These are phyloP conservation scores for Oreochromis spilurus DNA, from an alignment of 2,113 vertebrate genomes.

Conservation along the genomic window DNA sequence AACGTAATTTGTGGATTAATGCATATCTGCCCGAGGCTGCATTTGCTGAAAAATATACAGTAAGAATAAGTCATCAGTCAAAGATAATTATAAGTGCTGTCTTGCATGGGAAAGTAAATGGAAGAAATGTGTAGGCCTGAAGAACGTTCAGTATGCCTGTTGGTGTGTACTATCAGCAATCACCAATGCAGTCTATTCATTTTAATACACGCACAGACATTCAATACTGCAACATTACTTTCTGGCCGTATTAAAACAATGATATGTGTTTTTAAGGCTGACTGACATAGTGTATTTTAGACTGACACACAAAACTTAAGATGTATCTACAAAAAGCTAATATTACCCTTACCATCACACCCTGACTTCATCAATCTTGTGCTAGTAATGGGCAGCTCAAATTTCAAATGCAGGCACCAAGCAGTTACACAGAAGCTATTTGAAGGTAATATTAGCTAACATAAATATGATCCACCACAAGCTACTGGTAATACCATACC, in stretches of 20 bases:
- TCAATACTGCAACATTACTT: neutral
- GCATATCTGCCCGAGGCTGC: neutral
- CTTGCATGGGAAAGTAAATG: neutral
- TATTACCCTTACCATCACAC: neutral
- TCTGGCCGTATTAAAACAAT: neutral
- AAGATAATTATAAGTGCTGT: neutral
- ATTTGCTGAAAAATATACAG: neutral
- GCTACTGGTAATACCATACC: neutral
- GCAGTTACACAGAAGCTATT: neutral
- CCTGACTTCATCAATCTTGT: neutral
- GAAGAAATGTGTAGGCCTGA: neutral
- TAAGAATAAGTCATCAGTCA: neutral
- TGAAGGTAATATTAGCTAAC: neutral
- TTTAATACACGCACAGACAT: neutral
- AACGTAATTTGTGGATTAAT: constrained; percentile 13
- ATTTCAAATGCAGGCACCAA: neutral
- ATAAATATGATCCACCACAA: neutral
- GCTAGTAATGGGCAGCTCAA: neutral
- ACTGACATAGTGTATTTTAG: neutral
- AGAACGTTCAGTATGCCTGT: neutral
- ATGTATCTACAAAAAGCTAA: neutral
- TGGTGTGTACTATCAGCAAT: neutral
- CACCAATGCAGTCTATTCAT: neutral
- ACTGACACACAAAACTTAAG: neutral
- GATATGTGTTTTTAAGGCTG: neutral